Percentiles rank a stretch among this genome's conserved stretches.
These are phyloP conservation scores for Orchestia grillus DNA, from an alignment of 1,140 invertebrate species.

Conservation along the genomic window DNA sequence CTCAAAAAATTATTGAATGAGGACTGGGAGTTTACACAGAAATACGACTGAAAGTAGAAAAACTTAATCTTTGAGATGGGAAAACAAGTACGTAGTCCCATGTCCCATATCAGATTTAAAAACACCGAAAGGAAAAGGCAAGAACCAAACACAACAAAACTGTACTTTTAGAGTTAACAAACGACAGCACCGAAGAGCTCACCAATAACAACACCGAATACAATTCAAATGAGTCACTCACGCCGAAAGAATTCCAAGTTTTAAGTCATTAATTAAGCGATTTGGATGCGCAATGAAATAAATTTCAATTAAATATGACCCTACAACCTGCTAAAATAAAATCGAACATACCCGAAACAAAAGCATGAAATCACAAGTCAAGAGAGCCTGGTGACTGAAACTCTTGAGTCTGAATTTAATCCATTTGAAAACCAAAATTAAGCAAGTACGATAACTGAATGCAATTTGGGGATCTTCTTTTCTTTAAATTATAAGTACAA, in stretches of 20 bases:
- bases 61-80: background rate
- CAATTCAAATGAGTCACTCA: background rate
- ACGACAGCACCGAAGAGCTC: background rate
- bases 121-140: background rate
- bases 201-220: background rate
- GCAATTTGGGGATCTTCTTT: background rate
- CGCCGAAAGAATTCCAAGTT: background rate
- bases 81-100: background rate
- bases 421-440: too few species aligned
- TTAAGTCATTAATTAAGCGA: too few species aligned
- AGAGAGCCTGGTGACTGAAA: too few species aligned
- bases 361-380: too few species aligned
- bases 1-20: too few species aligned
- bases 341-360: too few species aligned
- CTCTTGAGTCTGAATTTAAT: too few species aligned
- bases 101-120: background rate
- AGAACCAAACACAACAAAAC: background rate
- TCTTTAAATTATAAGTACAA: background rate
- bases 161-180: background rate
- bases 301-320: too few species aligned
- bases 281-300: too few species aligned
- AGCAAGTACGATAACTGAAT: background rate
- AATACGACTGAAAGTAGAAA: background rate
- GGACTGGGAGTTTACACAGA: too few species aligned
- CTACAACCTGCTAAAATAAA: too few species aligned